Conservation (phyloP, 2,113 vertebrate species). For the Tretioscincus oriximinensis region DNA sequence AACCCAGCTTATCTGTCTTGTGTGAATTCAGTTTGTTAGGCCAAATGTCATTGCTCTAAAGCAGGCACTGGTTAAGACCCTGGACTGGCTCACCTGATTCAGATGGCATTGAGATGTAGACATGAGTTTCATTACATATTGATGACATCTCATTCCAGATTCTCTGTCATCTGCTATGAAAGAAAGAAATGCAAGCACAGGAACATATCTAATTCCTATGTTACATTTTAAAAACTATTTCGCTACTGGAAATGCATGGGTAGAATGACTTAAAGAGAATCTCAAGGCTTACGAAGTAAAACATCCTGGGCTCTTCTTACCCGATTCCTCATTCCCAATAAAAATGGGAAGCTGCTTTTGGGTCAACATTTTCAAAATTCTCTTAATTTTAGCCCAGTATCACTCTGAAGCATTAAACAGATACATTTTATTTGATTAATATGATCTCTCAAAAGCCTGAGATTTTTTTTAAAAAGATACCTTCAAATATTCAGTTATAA, state of each 20-base stretch:
- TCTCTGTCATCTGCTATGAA: too few relatives aligned
- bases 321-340: too few relatives aligned
- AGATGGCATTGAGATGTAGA: too few relatives aligned
- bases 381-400: too few relatives aligned
- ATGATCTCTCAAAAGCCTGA: background rate
- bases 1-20: too few relatives aligned
- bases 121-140: too few relatives aligned
- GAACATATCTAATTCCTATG: background rate
- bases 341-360: background rate
- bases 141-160: too few relatives aligned
- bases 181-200: background rate
- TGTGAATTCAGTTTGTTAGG: too few relatives aligned
- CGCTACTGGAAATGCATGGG: background rate
- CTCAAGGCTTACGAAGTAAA: background rate
- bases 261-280: background rate
- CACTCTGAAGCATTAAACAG: background rate
- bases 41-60: too few relatives aligned
- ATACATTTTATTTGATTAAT: background rate
- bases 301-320: too few relatives aligned
- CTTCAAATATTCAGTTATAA: background rate
- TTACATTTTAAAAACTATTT: conserved; percentile 22
- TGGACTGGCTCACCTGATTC: too few relatives aligned
- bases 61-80: too few relatives aligned
- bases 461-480: background rate
- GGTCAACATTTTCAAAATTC: background rate